phyloP scores from a whole-genome alignment of 2,113 vertebrate species.

The Cisticola juncidis region DNA sequence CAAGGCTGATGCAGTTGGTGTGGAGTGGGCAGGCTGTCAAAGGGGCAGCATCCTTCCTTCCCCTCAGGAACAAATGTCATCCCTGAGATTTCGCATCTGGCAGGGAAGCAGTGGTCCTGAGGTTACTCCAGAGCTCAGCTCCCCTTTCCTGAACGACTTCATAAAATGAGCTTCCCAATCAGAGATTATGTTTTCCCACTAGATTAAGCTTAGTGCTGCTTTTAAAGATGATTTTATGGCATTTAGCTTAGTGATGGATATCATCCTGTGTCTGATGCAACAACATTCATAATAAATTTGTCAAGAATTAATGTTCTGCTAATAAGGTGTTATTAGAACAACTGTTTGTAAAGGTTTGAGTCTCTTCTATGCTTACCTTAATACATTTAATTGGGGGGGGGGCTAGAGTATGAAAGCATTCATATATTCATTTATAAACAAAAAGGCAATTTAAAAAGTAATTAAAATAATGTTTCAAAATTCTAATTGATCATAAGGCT shows the following conservation, averaged over 20 bases:
- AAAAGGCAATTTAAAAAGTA: neutral
- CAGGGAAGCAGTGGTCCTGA: neutral
- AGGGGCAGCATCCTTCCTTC: neutral
- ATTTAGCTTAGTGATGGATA: neutral
- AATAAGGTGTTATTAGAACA: neutral
- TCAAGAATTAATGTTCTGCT: neutral
- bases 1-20: neutral
- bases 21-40: neutral
- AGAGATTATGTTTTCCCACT: neutral
- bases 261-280: neutral
- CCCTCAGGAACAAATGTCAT: neutral
- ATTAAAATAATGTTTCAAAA: neutral
- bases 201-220: neutral
- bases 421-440: neutral
- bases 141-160: neutral
- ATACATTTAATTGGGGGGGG: neutral
- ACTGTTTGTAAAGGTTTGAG: neutral
- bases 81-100: conserved; percentile 5
- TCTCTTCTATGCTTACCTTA: neutral
- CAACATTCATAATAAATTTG: neutral
- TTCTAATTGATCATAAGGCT: neutral
- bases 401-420: neutral
- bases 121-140: neutral
- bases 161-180: neutral
- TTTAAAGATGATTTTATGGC: neutral